Conservation (phyloP, 2,888 invertebrate species). For the Trypoxylon attenuatum region DNA sequence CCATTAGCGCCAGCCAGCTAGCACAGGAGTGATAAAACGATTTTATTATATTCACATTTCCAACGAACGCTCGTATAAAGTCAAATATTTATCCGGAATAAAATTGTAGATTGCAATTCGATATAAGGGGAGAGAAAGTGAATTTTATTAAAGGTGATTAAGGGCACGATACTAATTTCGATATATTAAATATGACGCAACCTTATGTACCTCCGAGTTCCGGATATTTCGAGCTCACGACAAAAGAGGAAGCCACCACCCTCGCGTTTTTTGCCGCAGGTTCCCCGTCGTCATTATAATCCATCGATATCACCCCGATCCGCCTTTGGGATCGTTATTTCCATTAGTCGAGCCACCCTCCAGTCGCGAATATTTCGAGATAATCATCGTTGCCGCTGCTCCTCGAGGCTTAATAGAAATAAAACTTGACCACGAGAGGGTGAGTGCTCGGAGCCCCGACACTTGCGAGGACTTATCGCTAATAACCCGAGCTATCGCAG, state of each 20-base stretch:
- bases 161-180: too few relatives aligned
- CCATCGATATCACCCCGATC: constrained; percentile 28
- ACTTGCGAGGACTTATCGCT: constrained; percentile 9
- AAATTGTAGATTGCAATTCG: too few relatives aligned
- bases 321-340: constrained; percentile 19
- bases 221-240: too few relatives aligned
- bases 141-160: too few relatives aligned
- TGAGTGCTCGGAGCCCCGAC: constrained; percentile 12
- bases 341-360: too few relatives aligned
- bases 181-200: too few relatives aligned
- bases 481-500: background rate
- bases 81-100: constrained; percentile 15
- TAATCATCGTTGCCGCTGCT: constrained; percentile 23
- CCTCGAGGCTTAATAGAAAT: constrained; percentile 12
- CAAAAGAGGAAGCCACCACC: too few relatives aligned
- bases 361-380: constrained; percentile 28
- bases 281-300: constrained; percentile 31
- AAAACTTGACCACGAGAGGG: constrained; percentile 13
- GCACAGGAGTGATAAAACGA: constrained; percentile 9
- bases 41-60: constrained; percentile 13
- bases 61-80: constrained; percentile 2
- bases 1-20: background rate
- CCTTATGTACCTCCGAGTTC: constrained; percentile 5
- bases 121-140: too few relatives aligned
- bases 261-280: too few relatives aligned